phyloP scores from a whole-genome alignment of 1,140 invertebrate genomes.

The Agrypnia vestita region DNA sequence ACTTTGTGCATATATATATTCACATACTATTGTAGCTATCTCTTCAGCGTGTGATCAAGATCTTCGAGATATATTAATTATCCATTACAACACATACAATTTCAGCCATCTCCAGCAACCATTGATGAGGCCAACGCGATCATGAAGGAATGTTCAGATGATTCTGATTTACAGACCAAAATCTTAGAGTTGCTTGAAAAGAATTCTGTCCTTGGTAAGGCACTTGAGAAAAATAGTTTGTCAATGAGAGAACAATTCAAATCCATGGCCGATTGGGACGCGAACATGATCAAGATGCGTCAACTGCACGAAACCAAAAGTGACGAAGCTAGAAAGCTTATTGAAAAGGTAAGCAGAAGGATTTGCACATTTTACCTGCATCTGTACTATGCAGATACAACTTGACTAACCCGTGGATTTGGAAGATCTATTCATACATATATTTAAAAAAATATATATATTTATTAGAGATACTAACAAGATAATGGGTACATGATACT shows the following conservation, averaged over 20 bases:
- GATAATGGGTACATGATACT: no score
- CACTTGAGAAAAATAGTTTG: conserved; percentile 78
- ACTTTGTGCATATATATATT: no score
- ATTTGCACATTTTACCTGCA: no score
- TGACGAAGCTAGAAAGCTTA: conserved; percentile 73
- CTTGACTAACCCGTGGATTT: no score
- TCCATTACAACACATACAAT: no score
- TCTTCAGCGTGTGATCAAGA: no score
- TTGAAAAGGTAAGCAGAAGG: conserved; percentile 67
- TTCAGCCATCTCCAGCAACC: conserved; percentile 2
- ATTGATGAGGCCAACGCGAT: conserved; percentile 29
- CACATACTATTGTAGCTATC: no score
- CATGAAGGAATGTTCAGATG: conserved; percentile 4
- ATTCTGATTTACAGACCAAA: conserved; percentile 67
- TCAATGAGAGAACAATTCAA: conserved; percentile 79
- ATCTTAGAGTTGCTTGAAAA: conserved; percentile 75
- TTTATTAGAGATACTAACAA: no score
- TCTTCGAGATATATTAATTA: no score
- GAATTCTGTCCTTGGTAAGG: conserved; percentile 76
- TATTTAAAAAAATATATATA: no score
- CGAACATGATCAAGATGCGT: conserved; percentile 74
- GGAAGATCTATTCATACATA: no score
- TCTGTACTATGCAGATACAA: no score
- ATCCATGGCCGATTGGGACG: conserved; percentile 75
- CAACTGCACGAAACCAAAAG: conserved; percentile 76